Base-by-base conservation (phyloP, 2,797 vertebrate genomes). In the Crocodylus rhombifer region DNA sequence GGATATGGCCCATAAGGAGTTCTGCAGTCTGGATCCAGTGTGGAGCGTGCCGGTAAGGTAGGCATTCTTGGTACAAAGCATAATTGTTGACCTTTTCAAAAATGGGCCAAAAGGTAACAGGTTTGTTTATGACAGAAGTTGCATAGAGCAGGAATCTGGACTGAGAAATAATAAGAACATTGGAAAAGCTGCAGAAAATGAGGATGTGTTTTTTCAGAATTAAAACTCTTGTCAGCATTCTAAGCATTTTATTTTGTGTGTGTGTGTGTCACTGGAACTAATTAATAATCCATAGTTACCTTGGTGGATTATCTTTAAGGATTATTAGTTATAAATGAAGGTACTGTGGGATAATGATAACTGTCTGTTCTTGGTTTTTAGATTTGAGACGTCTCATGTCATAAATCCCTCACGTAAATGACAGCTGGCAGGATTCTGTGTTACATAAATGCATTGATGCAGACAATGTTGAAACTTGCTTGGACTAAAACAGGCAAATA, bases 301-400 rank as follows among this genome's bases (percentile, higher is more conserved):
- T 73, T 73, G 4, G 51, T 51, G 14, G 23, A 23, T 42, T 71
- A 14, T 36, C 13, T 23, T 42, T 23, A 14, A 42, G 69, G 6
- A 42, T 73, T 73, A 73, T 36, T 15, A 26, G 36, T 51, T 51
- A 51, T 25, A 73, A 51, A 51, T 42, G 12, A 25, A 73, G 69
- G 69, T 42, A 73, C 26, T 7, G 16, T 42, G 7, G 69, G 36
- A 51, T 73, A 14, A 51, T 42, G 17, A 42, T 9, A 51, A 51
- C 42, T 51, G 42, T 51, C 42, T 51, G 42, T 51, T 51, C 10
- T 51, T 51, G 42, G 42, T 51, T 62, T 83, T 42, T 1, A 2
- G 62, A 42, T 57, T 55, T 5, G 4, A 2, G 42, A 1, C 4
- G 65, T 28, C 57, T 25, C 33, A 36, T 33, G 58, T 2, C 0